A percentile compares a stretch with the other conserved stretches of the same genome.
Conservation (phyloP, 2,113 vertebrate genomes). For the Melanostigma gelatinosum region DNA sequence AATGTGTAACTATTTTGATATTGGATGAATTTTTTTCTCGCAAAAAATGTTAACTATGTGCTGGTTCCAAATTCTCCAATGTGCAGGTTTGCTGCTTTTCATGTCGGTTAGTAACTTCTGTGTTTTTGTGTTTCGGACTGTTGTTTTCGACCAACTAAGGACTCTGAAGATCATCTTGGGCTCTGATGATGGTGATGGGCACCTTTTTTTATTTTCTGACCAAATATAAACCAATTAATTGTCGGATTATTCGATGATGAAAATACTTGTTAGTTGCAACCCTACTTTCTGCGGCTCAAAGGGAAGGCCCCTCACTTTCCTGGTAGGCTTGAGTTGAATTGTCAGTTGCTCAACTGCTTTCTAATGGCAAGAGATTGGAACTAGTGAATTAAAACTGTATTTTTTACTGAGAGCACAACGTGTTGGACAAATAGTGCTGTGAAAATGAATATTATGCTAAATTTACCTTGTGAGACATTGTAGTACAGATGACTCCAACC, state of each 20-base stretch:
- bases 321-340: neutral
- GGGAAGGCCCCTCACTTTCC: neutral
- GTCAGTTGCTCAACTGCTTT: neutral
- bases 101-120: no score
- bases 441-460: neutral
- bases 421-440: neutral
- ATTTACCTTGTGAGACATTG: neutral
- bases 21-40: neutral
- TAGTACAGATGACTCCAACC: neutral
- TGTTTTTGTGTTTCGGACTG: no score
- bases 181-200: neutral
- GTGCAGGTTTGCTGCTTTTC: neutral
- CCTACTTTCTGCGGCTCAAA: neutral
- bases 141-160: no score
- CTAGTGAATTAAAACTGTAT: neutral
- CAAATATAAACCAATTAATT: neutral
- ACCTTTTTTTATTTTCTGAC: neutral
- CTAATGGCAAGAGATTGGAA: neutral
- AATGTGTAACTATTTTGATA: neutral
- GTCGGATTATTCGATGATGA: neutral
- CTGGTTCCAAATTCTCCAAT: neutral
- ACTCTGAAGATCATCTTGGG: neutral
- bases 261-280: neutral
- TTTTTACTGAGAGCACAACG: no score
- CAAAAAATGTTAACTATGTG: neutral